Conservation (phyloP, 2,888 invertebrate genomes). For the Antheraea yamamai region DNA sequence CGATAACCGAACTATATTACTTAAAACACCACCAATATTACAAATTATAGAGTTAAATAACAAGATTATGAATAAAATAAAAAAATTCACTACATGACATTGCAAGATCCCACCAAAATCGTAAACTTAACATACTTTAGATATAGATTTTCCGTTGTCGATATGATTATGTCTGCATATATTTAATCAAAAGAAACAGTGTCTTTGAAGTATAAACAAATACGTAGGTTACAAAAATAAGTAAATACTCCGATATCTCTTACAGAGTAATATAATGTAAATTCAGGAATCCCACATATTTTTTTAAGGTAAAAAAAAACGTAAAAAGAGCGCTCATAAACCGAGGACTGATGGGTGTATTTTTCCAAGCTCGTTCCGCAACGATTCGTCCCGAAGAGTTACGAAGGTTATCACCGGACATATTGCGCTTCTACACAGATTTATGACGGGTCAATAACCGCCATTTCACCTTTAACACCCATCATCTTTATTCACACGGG, state of each 20-base stretch:
- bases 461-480: neutral
- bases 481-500: constrained; percentile 2
- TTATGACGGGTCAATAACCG: constrained; percentile 55
- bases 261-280: neutral
- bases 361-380: constrained; percentile 9
- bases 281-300: neutral
- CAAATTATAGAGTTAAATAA: no score
- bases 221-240: neutral
- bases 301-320: constrained; percentile 4
- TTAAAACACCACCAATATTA: no score
- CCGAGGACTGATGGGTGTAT: constrained; percentile 13
- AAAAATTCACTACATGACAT: no score
- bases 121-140: no score
- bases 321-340: constrained; percentile 8
- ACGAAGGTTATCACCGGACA: constrained; percentile 59
- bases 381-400: constrained; percentile 44
- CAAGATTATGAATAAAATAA: no score
- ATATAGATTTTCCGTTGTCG: no score
- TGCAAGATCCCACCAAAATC: no score
- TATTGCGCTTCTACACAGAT: constrained; percentile 56
- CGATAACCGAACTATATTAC: no score
- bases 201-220: neutral
- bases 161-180: neutral
- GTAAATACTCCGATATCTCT: neutral
- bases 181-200: neutral